Evolutionary conservation across 1,140 invertebrate species (phyloP).

Genomic region (Mycetomoellerius zeteki): DNA sequence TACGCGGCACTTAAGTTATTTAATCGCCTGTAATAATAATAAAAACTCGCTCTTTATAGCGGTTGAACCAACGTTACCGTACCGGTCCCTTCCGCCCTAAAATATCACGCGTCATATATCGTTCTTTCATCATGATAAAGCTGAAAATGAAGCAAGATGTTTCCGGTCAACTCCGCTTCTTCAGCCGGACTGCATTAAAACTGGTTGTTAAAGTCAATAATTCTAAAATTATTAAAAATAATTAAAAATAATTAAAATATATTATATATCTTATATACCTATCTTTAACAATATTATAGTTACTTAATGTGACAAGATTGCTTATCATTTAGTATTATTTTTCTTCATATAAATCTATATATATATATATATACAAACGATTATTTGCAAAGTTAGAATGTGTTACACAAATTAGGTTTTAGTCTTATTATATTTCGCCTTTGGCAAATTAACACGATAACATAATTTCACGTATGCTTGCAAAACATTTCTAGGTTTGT

Average conservation of each 20-base stretch:
- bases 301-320: too few relatives aligned
- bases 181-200: background rate
- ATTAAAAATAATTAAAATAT: background rate
- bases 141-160: conserved; percentile 13
- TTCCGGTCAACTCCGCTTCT: background rate
- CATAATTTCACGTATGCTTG: background rate
- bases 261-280: background rate
- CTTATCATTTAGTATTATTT: conserved; percentile 11
- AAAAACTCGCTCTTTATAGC: conserved; percentile 55
- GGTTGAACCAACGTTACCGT: conserved; percentile 25
- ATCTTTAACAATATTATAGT: too few relatives aligned
- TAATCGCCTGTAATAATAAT: conserved; percentile 71
- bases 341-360: background rate
- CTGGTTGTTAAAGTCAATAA: background rate
- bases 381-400: background rate
- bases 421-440: background rate
- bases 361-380: background rate
- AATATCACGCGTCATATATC: conserved; percentile 33
- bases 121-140: conserved; percentile 41
- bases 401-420: background rate
- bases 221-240: background rate
- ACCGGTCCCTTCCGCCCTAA: conserved; percentile 16
- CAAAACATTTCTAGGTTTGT: conserved; percentile 16
- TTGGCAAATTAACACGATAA: background rate
- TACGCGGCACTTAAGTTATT: conserved; percentile 53